These are phyloP conservation scores for Epinotia demarniana DNA, from an alignment of 2,888 invertebrate species.

Conservation along the genomic window DNA sequence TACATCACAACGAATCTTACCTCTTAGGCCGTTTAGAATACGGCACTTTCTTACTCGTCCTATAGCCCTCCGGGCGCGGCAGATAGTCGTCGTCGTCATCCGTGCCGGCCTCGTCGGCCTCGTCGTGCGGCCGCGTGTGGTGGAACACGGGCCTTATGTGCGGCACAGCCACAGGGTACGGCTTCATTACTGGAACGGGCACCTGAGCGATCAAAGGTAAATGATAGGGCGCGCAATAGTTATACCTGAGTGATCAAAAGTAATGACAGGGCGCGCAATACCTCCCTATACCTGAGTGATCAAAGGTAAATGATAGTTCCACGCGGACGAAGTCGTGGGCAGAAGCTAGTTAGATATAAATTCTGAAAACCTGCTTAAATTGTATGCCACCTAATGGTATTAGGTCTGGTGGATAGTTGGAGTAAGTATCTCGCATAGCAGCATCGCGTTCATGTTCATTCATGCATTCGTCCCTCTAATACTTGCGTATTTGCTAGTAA, in stretches of 20 bases:
- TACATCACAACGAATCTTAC: conserved; percentile 54
- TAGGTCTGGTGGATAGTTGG: too few relatives aligned
- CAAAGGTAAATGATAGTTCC: background rate
- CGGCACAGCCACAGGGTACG: conserved; percentile 89
- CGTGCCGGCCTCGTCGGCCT: conserved; percentile 59
- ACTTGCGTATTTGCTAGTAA: too few relatives aligned
- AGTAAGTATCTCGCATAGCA: too few relatives aligned
- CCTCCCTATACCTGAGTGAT: conserved; percentile 80
- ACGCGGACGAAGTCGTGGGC: too few relatives aligned
- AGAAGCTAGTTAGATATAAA: too few relatives aligned
- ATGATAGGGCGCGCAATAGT: too few relatives aligned
- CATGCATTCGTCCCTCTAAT: too few relatives aligned
- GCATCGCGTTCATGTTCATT: too few relatives aligned
- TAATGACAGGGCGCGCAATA: too few relatives aligned
- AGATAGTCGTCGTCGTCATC: conserved; percentile 68
- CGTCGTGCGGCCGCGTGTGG: conserved; percentile 70
- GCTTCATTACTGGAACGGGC: conserved; percentile 89
- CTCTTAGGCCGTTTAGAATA: conserved; percentile 68
- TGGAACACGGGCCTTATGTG: conserved; percentile 85
- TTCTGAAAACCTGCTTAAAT: too few relatives aligned
- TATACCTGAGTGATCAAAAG: conserved; percentile 71
- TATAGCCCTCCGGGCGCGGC: conserved; percentile 62
- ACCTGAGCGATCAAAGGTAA: conserved; percentile 68
- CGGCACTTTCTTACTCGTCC: conserved; percentile 60
- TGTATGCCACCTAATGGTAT: too few relatives aligned